phyloP scores from a whole-genome alignment of 2,113 vertebrate genomes.

The Aspidoscelis tigris region DNA sequence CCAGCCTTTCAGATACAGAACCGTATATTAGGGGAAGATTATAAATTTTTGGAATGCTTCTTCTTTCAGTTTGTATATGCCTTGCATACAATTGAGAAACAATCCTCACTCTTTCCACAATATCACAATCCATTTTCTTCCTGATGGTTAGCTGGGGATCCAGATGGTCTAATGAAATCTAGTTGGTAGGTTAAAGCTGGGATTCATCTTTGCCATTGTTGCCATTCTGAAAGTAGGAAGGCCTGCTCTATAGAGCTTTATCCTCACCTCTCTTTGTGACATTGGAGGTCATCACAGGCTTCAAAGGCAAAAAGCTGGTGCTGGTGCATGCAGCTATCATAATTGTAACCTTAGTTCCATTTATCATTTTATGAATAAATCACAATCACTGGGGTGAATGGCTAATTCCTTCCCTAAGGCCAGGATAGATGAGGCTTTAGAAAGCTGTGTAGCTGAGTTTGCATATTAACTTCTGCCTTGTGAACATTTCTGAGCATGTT shows the following conservation, averaged over 20 bases:
- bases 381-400: neutral
- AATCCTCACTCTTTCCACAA: neutral
- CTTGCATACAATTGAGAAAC: too few species aligned
- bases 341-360: neutral
- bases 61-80: too few species aligned
- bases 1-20: too few species aligned
- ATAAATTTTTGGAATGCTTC: too few species aligned
- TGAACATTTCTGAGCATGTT: neutral
- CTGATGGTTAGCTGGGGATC: neutral
- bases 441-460: neutral
- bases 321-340: neutral
- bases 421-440: neutral
- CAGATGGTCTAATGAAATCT: neutral
- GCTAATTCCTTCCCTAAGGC: neutral
- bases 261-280: neutral
- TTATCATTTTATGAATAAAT: conserved; percentile 30
- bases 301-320: neutral
- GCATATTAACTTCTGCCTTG: neutral
- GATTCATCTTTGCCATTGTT: neutral
- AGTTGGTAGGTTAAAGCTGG: neutral
- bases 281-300: neutral
- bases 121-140: neutral
- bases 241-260: neutral
- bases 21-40: too few species aligned
- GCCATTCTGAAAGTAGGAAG: neutral